Evolutionary conservation across 2,888 invertebrate genomes (phyloP), one percentile per base, ranked within the genome.

Genomic region (Dendrolimus houi): DNA sequence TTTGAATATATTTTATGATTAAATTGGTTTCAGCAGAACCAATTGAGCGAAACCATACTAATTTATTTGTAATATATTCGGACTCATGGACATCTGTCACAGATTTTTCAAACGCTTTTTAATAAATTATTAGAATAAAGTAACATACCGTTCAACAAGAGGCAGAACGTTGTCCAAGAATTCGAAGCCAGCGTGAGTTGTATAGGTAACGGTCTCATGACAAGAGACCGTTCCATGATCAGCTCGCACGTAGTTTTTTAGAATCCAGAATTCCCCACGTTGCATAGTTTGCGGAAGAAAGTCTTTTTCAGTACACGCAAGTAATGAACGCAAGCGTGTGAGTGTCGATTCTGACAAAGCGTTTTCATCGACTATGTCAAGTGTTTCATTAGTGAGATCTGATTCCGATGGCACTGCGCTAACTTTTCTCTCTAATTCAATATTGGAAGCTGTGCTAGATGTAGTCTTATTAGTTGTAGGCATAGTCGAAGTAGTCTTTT

Each of bases 171-270:
- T 98, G 84, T 97, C 96, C 75, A 98, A 92, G 89, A 97, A 98
- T 68, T 97, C 96, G 86, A 94, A 96, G 74, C 97, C 97, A 7
- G 96, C 97, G 82, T 98, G 98, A 12, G 98, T 98, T 52, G 97
- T 97, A 76, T 97, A 97, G 1, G 98, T 98, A 64, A 98, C 93
- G 66, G 94, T 94, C 83, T 97, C 96, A 84, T 96, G 95, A 84
- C 97, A 97, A 74, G 90, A 92, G 56, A 95, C 79, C 54, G 87
- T 81, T 14, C 93, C 93, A 71, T 93, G 93, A 60, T 94, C 94
- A 59, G 96, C 95, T 53, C 93, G 92, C 65, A 97, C 93, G 77
- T 95, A 97, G 87, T 97, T 97, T 85, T 96, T 95, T 61, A 97
- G 89, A 68, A 97, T 96, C 97, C 97, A 97, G 81, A 95, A 97